These are phyloP conservation scores for Platycheirus rosarum DNA, from an alignment of 2,888 invertebrate genomes.

Conservation along the genomic window DNA sequence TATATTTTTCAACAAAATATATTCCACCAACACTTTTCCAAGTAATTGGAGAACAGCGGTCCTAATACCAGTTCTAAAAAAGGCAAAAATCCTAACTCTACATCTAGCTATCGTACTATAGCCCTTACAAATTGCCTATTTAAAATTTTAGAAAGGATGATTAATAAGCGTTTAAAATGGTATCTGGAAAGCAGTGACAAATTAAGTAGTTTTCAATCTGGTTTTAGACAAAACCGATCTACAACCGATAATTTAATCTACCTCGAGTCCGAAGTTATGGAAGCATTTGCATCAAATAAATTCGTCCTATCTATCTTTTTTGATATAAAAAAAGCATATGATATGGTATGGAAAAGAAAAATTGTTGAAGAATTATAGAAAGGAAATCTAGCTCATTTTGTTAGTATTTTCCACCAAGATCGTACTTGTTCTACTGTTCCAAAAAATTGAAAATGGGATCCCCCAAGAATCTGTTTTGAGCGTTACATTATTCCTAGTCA, in stretches of 20 bases:
- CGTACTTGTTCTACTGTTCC: not conserved
- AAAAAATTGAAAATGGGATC: not conserved
- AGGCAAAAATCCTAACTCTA: not conserved
- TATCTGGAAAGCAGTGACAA: slow-evolving; percentile 2
- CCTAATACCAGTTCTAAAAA: not conserved
- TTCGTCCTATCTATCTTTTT: slow-evolving; percentile 14
- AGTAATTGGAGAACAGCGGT: not conserved
- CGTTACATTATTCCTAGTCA: not conserved
- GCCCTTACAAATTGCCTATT: slow-evolving; percentile 14
- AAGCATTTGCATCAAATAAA: slow-evolving; percentile 3
- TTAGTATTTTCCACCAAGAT: not conserved
- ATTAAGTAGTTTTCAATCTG: not conserved
- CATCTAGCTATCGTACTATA: not conserved
- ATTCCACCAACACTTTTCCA: slow-evolving; percentile 12
- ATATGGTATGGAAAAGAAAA: slow-evolving; percentile 17
- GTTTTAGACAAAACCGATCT: not conserved
- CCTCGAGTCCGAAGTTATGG: slow-evolving; percentile 7
- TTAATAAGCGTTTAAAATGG: slow-evolving; percentile 9
- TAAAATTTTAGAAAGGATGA: slow-evolving; percentile 20
- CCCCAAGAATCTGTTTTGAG: not conserved
- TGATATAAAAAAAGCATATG: slow-evolving; percentile 20
- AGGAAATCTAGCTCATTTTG: too few species aligned
- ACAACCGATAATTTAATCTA: not conserved
- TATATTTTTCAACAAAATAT: not conserved
- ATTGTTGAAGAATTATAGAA: slow-evolving; percentile 2